Conservation (phyloP, 2,113 vertebrate genomes). For the Cettia cetti region DNA sequence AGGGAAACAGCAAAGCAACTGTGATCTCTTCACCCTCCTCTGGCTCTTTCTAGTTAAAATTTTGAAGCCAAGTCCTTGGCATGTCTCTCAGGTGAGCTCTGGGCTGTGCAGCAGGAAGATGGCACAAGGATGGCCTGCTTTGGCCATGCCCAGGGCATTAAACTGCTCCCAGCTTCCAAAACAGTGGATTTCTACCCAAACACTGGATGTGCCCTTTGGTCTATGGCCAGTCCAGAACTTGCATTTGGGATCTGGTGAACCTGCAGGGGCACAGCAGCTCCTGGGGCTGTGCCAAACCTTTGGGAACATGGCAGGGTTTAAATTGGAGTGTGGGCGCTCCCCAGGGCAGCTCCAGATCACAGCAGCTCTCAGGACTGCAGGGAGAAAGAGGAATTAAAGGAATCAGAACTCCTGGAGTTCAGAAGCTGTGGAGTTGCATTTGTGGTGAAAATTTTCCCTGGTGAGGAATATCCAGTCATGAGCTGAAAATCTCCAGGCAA, state of each 20-base stretch:
- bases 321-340: neutral
- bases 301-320: neutral
- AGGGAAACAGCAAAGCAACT: neutral
- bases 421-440: fast-evolving
- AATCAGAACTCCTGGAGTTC: neutral
- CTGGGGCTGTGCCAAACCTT: neutral
- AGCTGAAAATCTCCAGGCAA: neutral
- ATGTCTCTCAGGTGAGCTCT: neutral
- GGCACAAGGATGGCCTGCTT: neutral
- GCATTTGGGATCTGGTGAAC: neutral
- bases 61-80: neutral
- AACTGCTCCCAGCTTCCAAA: neutral
- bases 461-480: neutral
- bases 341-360: neutral
- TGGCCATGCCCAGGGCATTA: neutral
- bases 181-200: neutral
- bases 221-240: neutral
- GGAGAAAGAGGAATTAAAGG: neutral
- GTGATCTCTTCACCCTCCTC: neutral
- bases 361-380: neutral
- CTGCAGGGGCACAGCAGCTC: neutral
- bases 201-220: fast-evolving
- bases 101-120: neutral
- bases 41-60: neutral
- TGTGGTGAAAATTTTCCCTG: neutral